Evolutionary conservation across 2,113 vertebrate species (phyloP), one percentile per base, ranked within the genome.

Genomic region (Elephantulus edwardii): DNA sequence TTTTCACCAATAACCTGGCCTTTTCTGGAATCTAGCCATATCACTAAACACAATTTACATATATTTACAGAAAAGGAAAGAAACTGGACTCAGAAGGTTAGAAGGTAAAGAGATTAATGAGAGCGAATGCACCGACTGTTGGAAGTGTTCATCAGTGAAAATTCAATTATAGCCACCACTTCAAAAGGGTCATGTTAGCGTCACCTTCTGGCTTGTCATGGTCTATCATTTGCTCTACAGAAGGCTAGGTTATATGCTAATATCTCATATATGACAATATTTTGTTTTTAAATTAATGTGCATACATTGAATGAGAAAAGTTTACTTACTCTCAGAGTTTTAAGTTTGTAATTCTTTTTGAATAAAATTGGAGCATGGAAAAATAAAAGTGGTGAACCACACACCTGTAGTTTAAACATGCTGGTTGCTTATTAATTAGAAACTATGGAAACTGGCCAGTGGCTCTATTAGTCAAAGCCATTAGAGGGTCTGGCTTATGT

Each of bases 91-190:
- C 44, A 78, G 33, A 91, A 87, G 33, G n/a, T 42, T 88, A 42
- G 46, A 68, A 79, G 13, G 28, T 72, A 74, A 91, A 35, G 72
- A 33, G n/a, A 84, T 87, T 68, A 93, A 84, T 75, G 28, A 85
- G 44, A 62, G 35, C 35, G 66, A 68, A n/a, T 70, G 42, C n/a
- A 66, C 54, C 91, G 22, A 74, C 28, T 30, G 33, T 17, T 66
- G 30, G n/a, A 74, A 33, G 48, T 75, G 28, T 68, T 74, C 22
- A 68, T 75, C 68, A 80, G 58, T 44, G 30, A 88, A 88, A 91
- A 88, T 80, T 89, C 85, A 85, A 17, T 91, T 81, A 81, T 19
- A 88, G 20, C 54, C 44, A 84, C 33, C 56, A 83, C 58, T 79
- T 83, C 72, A 11, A 88, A 88, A 88, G 33, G 26, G 38, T 79